These are phyloP conservation scores for Plectrocnemia conspersa DNA, from an alignment of 1,140 invertebrate genomes.

Conservation along the genomic window DNA sequence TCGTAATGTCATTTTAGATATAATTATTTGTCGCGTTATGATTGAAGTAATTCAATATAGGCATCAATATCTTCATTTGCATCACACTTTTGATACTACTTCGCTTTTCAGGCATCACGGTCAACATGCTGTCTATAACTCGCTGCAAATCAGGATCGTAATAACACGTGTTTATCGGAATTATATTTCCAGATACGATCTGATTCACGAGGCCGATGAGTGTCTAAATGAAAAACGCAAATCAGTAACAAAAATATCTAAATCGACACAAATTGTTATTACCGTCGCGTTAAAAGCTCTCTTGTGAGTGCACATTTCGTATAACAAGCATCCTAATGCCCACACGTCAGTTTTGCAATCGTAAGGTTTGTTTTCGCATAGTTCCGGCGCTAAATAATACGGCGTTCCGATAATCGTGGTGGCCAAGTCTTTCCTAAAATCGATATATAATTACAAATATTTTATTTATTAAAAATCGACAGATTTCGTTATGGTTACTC, in stretches of 20 bases:
- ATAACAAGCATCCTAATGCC: slow-evolving; percentile 80
- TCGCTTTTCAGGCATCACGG: slow-evolving; percentile 49
- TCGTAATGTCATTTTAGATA: too few relatives aligned
- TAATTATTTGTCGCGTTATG: too few relatives aligned
- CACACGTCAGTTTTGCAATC: slow-evolving; percentile 78
- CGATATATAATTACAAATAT: too few relatives aligned
- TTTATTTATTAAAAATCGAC: too few relatives aligned
- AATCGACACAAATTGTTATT: slow-evolving; percentile 30
- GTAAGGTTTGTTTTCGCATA: slow-evolving; percentile 70
- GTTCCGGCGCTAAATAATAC: slow-evolving; percentile 82
- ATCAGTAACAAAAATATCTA: too few relatives aligned
- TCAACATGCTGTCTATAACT: slow-evolving; percentile 50
- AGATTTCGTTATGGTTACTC: too few relatives aligned
- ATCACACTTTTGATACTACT: slow-evolving; percentile 47
- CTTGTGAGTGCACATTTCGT: slow-evolving; percentile 62
- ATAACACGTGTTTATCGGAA: slow-evolving; percentile 45
- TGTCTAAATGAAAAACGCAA: slow-evolving; percentile 44
- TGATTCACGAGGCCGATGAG: slow-evolving; percentile 50
- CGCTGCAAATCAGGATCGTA: slow-evolving; percentile 52
- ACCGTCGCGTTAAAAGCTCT: slow-evolving; percentile 54
- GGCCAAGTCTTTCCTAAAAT: slow-evolving; percentile 50
- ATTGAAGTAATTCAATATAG: slow-evolving; percentile 3
- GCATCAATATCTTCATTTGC: slow-evolving; percentile 38
- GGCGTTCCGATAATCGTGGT: slow-evolving; percentile 70
- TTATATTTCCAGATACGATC: slow-evolving; percentile 50